These are phyloP conservation scores for Microchirus variegatus DNA, from an alignment of 2,797 vertebrate species.

Conservation along the genomic window DNA sequence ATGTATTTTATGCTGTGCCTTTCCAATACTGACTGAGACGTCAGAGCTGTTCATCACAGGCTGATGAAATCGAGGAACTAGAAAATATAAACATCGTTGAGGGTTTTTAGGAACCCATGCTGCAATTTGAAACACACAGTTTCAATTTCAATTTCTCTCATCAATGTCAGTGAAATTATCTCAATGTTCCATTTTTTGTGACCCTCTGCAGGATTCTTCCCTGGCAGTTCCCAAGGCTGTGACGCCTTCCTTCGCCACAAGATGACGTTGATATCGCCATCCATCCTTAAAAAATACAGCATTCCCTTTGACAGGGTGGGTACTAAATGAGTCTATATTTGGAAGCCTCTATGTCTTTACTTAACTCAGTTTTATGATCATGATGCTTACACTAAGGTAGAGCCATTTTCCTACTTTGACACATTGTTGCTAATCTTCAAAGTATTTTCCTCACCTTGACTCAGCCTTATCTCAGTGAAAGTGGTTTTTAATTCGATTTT, in stretches of 20 bases:
- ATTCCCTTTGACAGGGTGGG: constrained; percentile 95
- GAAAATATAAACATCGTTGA: background rate
- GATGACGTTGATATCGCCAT: constrained; percentile 98
- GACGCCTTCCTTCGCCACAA: constrained; percentile 98
- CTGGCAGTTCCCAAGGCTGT: constrained; percentile 96
- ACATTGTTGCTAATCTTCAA: background rate
- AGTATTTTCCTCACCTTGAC: background rate
- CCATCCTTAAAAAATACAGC: constrained; percentile 96
- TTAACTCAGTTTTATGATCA: background rate
- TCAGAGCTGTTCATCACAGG: background rate
- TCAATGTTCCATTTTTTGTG: background rate
- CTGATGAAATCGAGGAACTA: background rate
- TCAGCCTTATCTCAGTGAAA: background rate
- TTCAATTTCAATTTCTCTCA: no score
- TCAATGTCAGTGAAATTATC: background rate
- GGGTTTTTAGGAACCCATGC: constrained; percentile 29
- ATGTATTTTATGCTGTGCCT: no score
- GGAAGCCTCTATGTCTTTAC: background rate
- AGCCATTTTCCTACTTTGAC: background rate
- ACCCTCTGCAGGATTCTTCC: constrained; percentile 89
- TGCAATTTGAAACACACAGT: background rate
- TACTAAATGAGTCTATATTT: constrained; percentile 11
- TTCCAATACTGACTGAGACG: no score
- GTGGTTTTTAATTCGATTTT: background rate
- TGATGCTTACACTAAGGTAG: background rate